A percentile compares a stretch with the other conserved stretches of the same genome.
Conservation (phyloP, 2,113 vertebrate species). For the Ploceus nigricollis region DNA sequence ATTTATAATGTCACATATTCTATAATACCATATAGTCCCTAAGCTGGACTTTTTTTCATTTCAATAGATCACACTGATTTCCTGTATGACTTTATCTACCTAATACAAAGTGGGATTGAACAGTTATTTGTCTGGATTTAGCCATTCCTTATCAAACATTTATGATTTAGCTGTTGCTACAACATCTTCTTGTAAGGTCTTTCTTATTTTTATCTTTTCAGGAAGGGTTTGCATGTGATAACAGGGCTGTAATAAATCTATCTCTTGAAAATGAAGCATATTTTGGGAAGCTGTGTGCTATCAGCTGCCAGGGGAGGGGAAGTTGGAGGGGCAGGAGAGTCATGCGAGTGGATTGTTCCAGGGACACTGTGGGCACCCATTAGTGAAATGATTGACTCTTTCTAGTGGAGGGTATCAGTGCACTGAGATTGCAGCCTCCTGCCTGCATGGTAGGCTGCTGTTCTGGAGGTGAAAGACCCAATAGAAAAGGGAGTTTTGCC, state of each 20-base stretch:
- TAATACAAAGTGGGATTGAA: slow-evolving; percentile 83
- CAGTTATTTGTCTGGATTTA: slow-evolving; percentile 79
- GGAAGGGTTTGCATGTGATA: slow-evolving; percentile 64
- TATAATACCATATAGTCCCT: slow-evolving; percentile 42
- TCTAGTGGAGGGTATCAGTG: neutral
- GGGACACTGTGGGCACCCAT: neutral
- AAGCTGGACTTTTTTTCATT: slow-evolving; percentile 75
- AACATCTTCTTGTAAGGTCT: slow-evolving; percentile 75
- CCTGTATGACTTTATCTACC: slow-evolving; percentile 90
- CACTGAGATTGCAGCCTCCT: neutral
- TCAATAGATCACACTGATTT: slow-evolving; percentile 90
- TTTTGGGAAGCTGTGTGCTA: neutral
- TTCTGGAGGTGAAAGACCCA: neutral
- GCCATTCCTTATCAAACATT: slow-evolving; percentile 83
- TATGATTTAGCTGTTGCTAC: slow-evolving; percentile 76
- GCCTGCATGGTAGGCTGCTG: neutral
- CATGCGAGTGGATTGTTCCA: neutral
- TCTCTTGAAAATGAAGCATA: slow-evolving; percentile 45
- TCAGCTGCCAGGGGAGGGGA: neutral
- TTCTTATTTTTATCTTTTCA: slow-evolving; percentile 77
- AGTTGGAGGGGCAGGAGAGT: neutral
- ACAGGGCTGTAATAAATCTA: slow-evolving; percentile 69
- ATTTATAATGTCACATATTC: slow-evolving; percentile 68
- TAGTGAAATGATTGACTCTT: neutral
- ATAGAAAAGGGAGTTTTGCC: neutral